phyloP scores from a whole-genome alignment of 2,113 vertebrate genomes.

The Callaeas wilsoni region DNA sequence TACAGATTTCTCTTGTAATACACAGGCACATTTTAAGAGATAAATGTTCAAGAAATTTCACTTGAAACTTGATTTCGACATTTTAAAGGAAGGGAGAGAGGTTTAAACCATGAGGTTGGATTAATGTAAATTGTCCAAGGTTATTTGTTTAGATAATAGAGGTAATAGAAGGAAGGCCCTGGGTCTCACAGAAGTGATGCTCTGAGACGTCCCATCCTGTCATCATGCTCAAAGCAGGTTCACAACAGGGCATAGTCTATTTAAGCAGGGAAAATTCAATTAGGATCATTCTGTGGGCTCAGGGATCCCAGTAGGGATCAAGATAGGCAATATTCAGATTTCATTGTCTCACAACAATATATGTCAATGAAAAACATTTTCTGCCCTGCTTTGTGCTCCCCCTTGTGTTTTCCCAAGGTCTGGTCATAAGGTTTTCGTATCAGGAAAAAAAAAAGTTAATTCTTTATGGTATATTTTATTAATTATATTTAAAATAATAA shows the following conservation, averaged over 20 bases:
- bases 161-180: slow-evolving; percentile 79
- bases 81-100: slow-evolving; percentile 62
- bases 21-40: neutral
- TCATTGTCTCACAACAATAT: slow-evolving; percentile 79
- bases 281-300: slow-evolving; percentile 81
- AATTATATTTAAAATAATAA: neutral
- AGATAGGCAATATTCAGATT: slow-evolving; percentile 80
- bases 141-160: slow-evolving; percentile 91
- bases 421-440: neutral
- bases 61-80: slow-evolving; percentile 66
- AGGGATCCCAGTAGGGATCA: slow-evolving; percentile 76
- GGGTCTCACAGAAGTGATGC: slow-evolving; percentile 79
- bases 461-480: neutral
- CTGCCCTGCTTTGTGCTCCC: slow-evolving; percentile 54
- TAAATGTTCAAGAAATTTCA: slow-evolving; percentile 46
- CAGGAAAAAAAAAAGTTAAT: neutral
- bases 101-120: slow-evolving; percentile 69
- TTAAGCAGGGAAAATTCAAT: slow-evolving; percentile 93
- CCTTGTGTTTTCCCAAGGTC: neutral
- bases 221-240: slow-evolving; percentile 85
- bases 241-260: slow-evolving; percentile 87
- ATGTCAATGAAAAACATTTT: slow-evolving; percentile 66
- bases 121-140: slow-evolving; percentile 76
- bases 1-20: neutral
- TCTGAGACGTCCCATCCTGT: slow-evolving; percentile 79